These are phyloP conservation scores for Pseudochirops corinnae DNA, from an alignment of 2,797 vertebrate genomes.

Conservation along the genomic window DNA sequence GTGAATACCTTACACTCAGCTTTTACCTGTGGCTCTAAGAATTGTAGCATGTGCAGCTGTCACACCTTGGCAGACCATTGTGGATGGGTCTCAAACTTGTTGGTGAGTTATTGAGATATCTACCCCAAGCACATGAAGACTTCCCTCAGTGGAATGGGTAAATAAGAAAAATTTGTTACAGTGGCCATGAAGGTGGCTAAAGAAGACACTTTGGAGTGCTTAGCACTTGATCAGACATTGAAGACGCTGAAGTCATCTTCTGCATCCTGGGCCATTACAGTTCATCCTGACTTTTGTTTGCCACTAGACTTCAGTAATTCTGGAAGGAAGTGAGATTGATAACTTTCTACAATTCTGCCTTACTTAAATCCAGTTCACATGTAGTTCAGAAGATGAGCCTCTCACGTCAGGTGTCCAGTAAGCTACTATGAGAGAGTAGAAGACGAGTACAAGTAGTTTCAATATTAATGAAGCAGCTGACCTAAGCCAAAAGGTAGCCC, in stretches of 20 bases:
- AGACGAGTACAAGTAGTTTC: not conserved
- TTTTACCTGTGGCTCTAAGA: not conserved
- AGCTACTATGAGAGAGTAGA: not conserved
- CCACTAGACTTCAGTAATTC: no score
- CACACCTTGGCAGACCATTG: no score
- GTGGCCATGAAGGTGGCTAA: not conserved
- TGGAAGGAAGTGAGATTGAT: no score
- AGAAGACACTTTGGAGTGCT: not conserved
- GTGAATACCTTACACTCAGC: not conserved
- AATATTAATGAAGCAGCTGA: not conserved
- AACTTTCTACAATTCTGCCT: no score
- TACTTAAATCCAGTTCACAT: no score
- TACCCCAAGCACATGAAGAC: no score
- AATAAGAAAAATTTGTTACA: no score
- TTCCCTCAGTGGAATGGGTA: not conserved
- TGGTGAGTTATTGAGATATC: no score
- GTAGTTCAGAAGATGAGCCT: not conserved
- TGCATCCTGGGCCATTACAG: not conserved
- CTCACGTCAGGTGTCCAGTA: not conserved
- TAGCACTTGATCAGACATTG: not conserved
- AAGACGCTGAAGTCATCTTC: not conserved
- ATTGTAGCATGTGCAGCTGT: no score
- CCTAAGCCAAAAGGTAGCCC: not conserved
- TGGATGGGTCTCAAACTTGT: no score
- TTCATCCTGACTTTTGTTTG: no score